Percentiles rank a stretch among this genome's conserved stretches.
Conservation (phyloP, 2,113 vertebrate species). For the Callaeas wilsoni region DNA sequence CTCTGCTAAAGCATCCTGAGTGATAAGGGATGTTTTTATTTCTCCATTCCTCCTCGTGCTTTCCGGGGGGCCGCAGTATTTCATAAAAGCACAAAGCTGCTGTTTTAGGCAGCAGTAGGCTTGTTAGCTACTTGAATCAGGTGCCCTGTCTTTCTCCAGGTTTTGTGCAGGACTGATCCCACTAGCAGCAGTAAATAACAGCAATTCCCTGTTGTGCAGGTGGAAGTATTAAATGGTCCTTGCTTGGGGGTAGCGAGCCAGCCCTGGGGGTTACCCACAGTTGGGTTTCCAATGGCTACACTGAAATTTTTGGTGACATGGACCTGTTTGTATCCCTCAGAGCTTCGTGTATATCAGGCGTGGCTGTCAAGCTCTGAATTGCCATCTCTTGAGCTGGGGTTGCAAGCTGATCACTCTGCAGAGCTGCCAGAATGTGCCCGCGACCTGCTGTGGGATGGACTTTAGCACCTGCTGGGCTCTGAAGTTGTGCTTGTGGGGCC, state of each 20-base stretch:
- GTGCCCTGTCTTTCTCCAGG: not conserved
- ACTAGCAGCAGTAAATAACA: not conserved
- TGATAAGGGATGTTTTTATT: slow-evolving; percentile 3
- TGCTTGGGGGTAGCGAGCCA: not conserved
- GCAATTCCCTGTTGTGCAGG: not conserved
- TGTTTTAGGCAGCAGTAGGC: not conserved
- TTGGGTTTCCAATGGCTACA: not conserved
- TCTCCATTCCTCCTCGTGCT: not conserved
- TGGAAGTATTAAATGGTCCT: not conserved
- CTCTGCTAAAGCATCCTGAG: not conserved
- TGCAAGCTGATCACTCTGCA: not conserved
- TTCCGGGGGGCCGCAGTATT: not conserved
- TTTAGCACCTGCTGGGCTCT: not conserved
- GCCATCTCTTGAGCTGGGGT: not conserved
- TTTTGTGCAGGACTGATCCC: not conserved
- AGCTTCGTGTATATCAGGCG: not conserved
- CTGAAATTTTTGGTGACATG: not conserved
- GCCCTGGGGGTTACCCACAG: not conserved
- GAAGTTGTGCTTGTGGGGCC: not conserved
- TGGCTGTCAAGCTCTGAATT: not conserved
- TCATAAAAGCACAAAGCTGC: not conserved
- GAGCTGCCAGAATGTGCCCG: not conserved
- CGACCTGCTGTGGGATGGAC: not conserved
- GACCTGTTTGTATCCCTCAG: not conserved
- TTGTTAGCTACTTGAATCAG: not conserved